These are phyloP conservation scores for Bhutanitis thaidina DNA, from an alignment of 2,888 invertebrate genomes.

Conservation along the genomic window DNA sequence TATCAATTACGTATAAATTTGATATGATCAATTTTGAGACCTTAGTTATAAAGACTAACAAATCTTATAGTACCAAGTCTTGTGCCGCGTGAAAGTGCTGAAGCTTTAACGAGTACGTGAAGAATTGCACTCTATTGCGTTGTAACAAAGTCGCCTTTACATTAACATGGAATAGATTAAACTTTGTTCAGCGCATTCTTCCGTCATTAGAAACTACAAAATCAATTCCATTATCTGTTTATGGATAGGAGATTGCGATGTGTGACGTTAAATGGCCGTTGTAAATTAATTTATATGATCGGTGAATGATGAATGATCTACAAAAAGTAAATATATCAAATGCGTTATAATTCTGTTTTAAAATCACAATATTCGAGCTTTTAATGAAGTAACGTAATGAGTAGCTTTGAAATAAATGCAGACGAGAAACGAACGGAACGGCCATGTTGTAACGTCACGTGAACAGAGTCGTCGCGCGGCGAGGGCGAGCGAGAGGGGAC, in stretches of 20 bases:
- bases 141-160: slow-evolving; percentile 1
- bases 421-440: not conserved
- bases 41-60: slow-evolving; percentile 35
- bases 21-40: slow-evolving; percentile 69
- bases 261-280: slow-evolving; percentile 2
- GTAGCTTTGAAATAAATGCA: no score
- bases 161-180: not conserved
- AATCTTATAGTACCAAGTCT: slow-evolving; percentile 48
- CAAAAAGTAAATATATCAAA: no score
- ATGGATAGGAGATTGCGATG: not conserved
- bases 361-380: no score
- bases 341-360: no score
- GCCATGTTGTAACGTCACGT: not conserved
- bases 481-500: slow-evolving; percentile 13
- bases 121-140: slow-evolving; percentile 1
- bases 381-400: no score
- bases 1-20: slow-evolving; percentile 73
- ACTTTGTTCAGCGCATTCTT: not conserved
- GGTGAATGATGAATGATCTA: no score
- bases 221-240: slow-evolving; percentile 27
- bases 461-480: not conserved
- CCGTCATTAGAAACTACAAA: slow-evolving; percentile 19
- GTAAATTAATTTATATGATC: no score
- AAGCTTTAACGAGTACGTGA: slow-evolving; percentile 22
- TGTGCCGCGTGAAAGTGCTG: slow-evolving; percentile 47